Conservation (phyloP, 2,113 vertebrate genomes). For the Murina feae region DNA sequence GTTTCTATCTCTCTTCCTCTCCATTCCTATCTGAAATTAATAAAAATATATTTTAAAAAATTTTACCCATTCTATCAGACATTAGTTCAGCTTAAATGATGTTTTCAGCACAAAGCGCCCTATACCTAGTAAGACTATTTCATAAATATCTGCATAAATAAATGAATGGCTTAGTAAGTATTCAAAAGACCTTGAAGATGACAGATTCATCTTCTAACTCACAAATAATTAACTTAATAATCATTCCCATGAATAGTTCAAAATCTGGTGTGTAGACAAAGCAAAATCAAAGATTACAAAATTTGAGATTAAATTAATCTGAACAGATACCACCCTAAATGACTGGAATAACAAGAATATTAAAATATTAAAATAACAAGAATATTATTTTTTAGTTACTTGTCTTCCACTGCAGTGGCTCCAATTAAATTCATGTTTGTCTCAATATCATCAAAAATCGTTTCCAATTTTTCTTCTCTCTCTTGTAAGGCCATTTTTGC, state of each 20-base stretch:
- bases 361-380: constrained; percentile 47
- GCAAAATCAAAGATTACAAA: constrained; percentile 44
- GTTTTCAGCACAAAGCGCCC: background rate
- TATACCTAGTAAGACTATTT: background rate
- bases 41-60: background rate
- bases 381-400: constrained; percentile 80
- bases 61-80: background rate
- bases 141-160: constrained; percentile 11
- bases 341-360: constrained; percentile 14
- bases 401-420: constrained; percentile 97
- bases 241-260: constrained; percentile 18
- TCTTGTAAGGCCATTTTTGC: constrained; percentile 93
- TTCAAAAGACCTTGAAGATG: background rate
- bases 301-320: constrained; percentile 17
- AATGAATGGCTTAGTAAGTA: constrained; percentile 8
- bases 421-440: constrained; percentile 94
- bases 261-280: background rate
- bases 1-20: too few relatives aligned
- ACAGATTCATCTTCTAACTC: constrained; percentile 9
- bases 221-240: constrained; percentile 46
- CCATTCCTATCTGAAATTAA: too few relatives aligned
- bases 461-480: constrained; percentile 92
- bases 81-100: background rate
- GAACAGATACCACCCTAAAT: background rate
- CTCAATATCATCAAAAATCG: constrained; percentile 93